Conservation (phyloP, 1,140 invertebrate genomes). For the Ephestia elutella region DNA sequence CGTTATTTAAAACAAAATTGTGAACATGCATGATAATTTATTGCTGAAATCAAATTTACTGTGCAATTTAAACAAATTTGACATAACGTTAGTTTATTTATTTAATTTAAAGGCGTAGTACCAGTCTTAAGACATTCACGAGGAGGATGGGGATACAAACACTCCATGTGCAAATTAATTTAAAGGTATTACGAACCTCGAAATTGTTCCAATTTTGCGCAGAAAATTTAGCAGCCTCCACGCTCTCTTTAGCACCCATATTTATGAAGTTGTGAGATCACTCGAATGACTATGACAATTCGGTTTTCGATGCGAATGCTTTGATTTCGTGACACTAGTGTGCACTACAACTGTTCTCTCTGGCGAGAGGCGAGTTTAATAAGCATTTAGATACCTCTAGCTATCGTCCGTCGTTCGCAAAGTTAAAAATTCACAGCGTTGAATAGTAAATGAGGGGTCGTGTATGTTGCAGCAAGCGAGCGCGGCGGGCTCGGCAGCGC, state of each 20-base stretch:
- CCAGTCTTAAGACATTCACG: slow-evolving; percentile 60
- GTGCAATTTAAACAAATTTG: slow-evolving; percentile 49
- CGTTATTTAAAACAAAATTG: slow-evolving; percentile 34
- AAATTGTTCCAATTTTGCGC: slow-evolving; percentile 83
- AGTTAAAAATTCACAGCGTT: slow-evolving; percentile 65
- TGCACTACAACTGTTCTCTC: slow-evolving; percentile 61
- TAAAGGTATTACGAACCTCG: slow-evolving; percentile 78
- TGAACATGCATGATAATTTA: slow-evolving; percentile 59
- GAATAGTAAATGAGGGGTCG: slow-evolving; percentile 61
- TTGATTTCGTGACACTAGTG: slow-evolving; percentile 64
- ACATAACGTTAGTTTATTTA: slow-evolving; percentile 42
- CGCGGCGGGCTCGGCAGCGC: slow-evolving; percentile 35
- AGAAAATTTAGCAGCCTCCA: slow-evolving; percentile 82
- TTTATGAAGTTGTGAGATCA: slow-evolving; percentile 64
- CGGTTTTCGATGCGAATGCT: slow-evolving; percentile 58
- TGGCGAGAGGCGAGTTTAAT: slow-evolving; percentile 52
- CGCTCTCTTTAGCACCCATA: slow-evolving; percentile 84
- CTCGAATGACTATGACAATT: slow-evolving; percentile 67
- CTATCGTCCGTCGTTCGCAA: slow-evolving; percentile 51
- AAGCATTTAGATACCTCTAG: slow-evolving; percentile 65
- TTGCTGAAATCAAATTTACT: slow-evolving; percentile 34
- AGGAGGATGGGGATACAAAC: slow-evolving; percentile 64
- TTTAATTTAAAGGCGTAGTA: slow-evolving; percentile 38
- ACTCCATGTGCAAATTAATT: slow-evolving; percentile 71
- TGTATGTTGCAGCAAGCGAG: slow-evolving; percentile 48